phyloP scores from a whole-genome alignment of 2,888 invertebrate genomes.

The Heliconius charithonia region DNA sequence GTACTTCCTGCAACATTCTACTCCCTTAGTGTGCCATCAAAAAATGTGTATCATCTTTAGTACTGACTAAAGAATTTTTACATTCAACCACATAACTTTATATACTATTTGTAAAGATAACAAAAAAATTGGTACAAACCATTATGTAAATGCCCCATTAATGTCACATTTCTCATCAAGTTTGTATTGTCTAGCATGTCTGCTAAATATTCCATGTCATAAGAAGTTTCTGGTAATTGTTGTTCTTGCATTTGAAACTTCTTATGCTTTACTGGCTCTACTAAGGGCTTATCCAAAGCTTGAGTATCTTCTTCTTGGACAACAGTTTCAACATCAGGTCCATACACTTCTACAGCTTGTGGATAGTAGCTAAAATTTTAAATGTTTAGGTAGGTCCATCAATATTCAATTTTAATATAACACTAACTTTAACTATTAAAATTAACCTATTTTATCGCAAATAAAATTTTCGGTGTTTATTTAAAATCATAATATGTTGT shows the following conservation, averaged over 20 bases:
- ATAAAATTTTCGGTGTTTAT: no score
- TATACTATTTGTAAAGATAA: background rate
- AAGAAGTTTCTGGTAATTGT: conserved; percentile 95
- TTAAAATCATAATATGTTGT: background rate
- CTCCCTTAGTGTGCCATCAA: no score
- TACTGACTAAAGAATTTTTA: no score
- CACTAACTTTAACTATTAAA: background rate
- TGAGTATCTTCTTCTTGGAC: conserved; percentile 99
- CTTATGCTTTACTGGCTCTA: conserved; percentile 96
- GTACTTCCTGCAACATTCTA: no score
- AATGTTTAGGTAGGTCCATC: background rate
- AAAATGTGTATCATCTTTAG: no score
- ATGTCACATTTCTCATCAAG: conserved; percentile 96
- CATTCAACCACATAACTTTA: background rate
- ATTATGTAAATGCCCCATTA: conserved; percentile 98
- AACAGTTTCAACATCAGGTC: conserved; percentile 98
- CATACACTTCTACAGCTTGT: conserved; percentile 94
- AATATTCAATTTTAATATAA: background rate
- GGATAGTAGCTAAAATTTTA: conserved; percentile 88
- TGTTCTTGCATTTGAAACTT: conserved; percentile 98
- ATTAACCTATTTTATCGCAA: background rate
- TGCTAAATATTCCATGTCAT: conserved; percentile 97
- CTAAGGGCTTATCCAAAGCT: conserved; percentile 94
- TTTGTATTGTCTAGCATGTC: conserved; percentile 99
- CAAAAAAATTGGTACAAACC: conserved; percentile 75